Evolutionary conservation across 2,113 vertebrate genomes (phyloP).

Genomic region (Xenopus laevis): DNA sequence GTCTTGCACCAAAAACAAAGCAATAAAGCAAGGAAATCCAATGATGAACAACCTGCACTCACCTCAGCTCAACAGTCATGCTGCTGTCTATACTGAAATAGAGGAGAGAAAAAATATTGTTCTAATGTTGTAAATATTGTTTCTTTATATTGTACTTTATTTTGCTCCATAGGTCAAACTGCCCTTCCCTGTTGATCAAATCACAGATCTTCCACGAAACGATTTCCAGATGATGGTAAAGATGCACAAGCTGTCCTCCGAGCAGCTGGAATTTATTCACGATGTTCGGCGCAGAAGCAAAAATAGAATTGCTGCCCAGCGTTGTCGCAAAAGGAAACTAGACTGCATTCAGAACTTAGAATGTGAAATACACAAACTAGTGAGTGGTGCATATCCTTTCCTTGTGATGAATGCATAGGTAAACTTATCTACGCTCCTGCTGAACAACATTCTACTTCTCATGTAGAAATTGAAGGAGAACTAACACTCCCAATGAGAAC

Average conservation of each 20-base stretch:
- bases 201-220: conserved; percentile 98
- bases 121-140: too few relatives aligned
- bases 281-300: conserved; percentile 93
- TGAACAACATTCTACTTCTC: too few relatives aligned
- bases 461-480: too few relatives aligned
- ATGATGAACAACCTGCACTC: too few relatives aligned
- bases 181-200: conserved; percentile 98
- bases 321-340: conserved; percentile 96
- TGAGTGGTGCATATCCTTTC: conserved; percentile 50
- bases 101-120: too few relatives aligned
- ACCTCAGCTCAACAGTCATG: too few relatives aligned
- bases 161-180: conserved; percentile 86
- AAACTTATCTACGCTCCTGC: too few relatives aligned
- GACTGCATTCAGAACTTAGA: conserved; percentile 98
- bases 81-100: too few relatives aligned
- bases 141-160: conserved; percentile 29
- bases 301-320: conserved; percentile 97
- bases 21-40: too few relatives aligned
- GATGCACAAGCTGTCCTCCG: conserved; percentile 98
- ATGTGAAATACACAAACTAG: conserved; percentile 97
- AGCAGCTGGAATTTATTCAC: conserved; percentile 97
- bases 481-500: too few relatives aligned
- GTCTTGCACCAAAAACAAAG: too few relatives aligned
- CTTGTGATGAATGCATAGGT: too few relatives aligned
- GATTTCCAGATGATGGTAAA: conserved; percentile 99